phyloP scores from a whole-genome alignment of 2,113 vertebrate genomes.

The Bagarius yarrelli region DNA sequence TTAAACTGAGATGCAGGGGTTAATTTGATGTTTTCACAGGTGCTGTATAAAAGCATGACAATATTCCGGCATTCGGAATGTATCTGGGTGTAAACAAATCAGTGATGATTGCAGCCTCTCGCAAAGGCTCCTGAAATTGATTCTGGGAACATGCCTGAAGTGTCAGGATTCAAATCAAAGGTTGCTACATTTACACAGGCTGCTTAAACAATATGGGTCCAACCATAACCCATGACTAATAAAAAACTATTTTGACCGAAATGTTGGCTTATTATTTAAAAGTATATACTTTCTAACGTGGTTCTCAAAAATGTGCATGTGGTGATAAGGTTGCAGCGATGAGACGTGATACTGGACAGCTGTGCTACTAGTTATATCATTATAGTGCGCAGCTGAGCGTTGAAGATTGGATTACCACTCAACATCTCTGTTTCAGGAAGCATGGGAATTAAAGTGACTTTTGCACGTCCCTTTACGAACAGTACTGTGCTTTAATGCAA shows the following conservation, averaged over 20 bases:
- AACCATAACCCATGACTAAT: neutral
- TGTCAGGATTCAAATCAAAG: neutral
- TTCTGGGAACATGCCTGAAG: neutral
- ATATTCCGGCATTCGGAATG: neutral
- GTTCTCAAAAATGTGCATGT: constrained; percentile 5
- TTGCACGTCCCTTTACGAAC: constrained; percentile 42
- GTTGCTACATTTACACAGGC: neutral
- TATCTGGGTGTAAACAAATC: neutral
- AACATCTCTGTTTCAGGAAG: constrained; percentile 40
- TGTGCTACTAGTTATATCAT: constrained; percentile 78
- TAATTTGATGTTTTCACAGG: neutral
- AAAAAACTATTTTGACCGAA: constrained; percentile 11
- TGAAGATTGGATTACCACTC: constrained; percentile 58
- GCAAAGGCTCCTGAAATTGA: neutral
- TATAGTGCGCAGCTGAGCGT: constrained; percentile 71
- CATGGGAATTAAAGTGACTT: constrained; percentile 7
- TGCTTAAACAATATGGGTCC: neutral
- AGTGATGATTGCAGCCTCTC: neutral
- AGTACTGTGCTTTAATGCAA: constrained; percentile 13
- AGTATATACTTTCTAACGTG: neutral
- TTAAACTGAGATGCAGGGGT: neutral
- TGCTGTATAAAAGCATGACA: neutral
- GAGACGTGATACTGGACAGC: constrained; percentile 65
- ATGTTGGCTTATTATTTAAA: neutral
- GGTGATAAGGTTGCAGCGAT: constrained; percentile 20